These are phyloP conservation scores for Distichodus sexfasciatus DNA, from an alignment of 2,797 vertebrate species.

Conservation along the genomic window DNA sequence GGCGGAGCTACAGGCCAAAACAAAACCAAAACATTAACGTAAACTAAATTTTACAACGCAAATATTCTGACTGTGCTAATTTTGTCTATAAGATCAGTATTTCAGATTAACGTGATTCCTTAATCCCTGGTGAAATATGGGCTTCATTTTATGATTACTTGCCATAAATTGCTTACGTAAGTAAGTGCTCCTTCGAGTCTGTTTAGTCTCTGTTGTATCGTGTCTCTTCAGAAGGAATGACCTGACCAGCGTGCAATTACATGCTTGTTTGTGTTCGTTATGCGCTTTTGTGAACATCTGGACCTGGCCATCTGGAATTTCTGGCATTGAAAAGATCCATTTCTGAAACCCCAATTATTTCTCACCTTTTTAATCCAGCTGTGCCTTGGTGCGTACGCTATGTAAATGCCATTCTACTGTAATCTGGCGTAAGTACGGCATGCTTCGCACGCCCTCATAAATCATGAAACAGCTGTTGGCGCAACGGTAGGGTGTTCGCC, in stretches of 20 bases:
- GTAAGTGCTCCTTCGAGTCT: not conserved
- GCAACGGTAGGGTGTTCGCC: too few species aligned
- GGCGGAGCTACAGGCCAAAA: too few species aligned
- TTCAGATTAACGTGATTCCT: too few species aligned
- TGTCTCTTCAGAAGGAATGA: not conserved
- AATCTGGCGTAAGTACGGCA: not conserved
- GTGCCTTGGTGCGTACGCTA: not conserved
- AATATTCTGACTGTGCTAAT: too few species aligned
- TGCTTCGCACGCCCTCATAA: too few species aligned
- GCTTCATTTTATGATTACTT: too few species aligned
- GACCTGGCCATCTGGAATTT: conserved; percentile 4
- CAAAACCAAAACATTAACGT: too few species aligned
- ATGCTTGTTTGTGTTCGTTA: conserved; percentile 3
- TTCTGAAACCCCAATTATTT: not conserved
- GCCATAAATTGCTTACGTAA: too few species aligned
- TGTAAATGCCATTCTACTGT: not conserved
- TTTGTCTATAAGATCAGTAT: too few species aligned
- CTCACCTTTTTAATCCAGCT: not conserved
- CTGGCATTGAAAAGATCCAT: not conserved
- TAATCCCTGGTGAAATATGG: too few species aligned
- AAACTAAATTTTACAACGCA: too few species aligned
- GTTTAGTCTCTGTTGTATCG: not conserved
- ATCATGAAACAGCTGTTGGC: too few species aligned
- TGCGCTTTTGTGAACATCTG: conserved; percentile 5
- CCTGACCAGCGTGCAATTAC: not conserved